Evolutionary conservation across 1,140 invertebrate species (phyloP).

Genomic region (Musca domestica): DNA sequence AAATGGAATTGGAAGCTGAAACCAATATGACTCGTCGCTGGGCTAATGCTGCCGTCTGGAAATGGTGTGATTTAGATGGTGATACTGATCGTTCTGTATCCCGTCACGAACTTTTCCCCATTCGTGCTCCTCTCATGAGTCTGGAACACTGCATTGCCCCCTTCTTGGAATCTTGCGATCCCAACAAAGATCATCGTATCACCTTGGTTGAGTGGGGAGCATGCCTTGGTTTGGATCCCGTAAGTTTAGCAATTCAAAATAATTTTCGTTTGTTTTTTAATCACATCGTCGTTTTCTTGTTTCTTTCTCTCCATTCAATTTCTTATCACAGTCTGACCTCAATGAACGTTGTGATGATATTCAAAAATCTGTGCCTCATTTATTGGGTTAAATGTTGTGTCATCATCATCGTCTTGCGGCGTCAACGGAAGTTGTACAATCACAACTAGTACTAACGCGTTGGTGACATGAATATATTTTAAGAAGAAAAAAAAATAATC

Average conservation of each 20-base stretch:
- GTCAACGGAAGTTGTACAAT: constrained; percentile 14
- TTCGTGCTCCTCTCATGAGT: constrained; percentile 85
- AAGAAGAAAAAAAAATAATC: too few relatives aligned
- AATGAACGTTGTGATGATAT: constrained; percentile 49
- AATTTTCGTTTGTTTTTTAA: constrained; percentile 22
- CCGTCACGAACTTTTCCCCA: constrained; percentile 91
- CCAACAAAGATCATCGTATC: constrained; percentile 83
- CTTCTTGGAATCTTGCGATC: constrained; percentile 89
- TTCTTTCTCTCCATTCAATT: not conserved
- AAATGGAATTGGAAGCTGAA: constrained; percentile 87
- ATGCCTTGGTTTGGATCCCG: constrained; percentile 81
- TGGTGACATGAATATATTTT: too few relatives aligned
- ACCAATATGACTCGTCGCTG: constrained; percentile 77
- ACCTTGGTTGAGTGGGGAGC: constrained; percentile 88
- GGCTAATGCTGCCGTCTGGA: constrained; percentile 93
- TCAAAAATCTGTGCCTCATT: constrained; percentile 39
- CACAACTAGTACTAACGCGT: not conserved
- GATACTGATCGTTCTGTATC: constrained; percentile 82
- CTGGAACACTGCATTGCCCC: constrained; percentile 92
- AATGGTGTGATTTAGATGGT: constrained; percentile 92
- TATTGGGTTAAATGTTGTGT: constrained; percentile 35
- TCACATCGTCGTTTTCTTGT: constrained; percentile 7
- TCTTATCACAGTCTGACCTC: constrained; percentile 38
- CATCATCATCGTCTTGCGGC: not conserved
- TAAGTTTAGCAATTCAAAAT: constrained; percentile 39